These are phyloP conservation scores for Hydrolagus affinis DNA, from an alignment of 2,113 vertebrate genomes.

Conservation along the genomic window DNA sequence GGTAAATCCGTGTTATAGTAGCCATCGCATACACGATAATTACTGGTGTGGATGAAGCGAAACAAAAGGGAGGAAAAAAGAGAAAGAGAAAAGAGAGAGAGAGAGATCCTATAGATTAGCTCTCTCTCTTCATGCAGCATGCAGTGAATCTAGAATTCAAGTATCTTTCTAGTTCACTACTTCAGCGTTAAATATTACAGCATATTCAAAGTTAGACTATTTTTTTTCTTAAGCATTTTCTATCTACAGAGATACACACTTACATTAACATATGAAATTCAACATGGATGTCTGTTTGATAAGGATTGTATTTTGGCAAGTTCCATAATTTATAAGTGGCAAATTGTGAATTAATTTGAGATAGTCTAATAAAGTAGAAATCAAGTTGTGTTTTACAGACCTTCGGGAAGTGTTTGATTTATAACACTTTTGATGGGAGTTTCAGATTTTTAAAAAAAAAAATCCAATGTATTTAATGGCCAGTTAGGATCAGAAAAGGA, in stretches of 20 bases:
- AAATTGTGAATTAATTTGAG: no score
- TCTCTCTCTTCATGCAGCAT: constrained; percentile 84
- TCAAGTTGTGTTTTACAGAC: neutral
- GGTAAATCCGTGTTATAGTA: constrained; percentile 99
- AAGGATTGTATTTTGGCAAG: neutral
- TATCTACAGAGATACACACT: neutral
- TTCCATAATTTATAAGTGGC: neutral
- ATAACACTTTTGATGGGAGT: neutral
- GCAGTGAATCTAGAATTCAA: constrained; percentile 67
- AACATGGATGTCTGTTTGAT: neutral
- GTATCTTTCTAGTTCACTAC: constrained; percentile 44
- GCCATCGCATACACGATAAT: constrained; percentile 99
- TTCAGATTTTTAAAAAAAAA: no score
- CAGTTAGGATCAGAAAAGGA: no score
- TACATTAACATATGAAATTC: no score
- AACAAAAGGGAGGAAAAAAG: constrained; percentile 59
- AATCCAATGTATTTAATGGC: no score
- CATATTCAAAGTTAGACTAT: neutral
- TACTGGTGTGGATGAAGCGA: constrained; percentile 89
- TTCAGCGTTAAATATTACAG: neutral
- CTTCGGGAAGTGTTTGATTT: neutral
- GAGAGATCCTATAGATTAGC: constrained; percentile 87
- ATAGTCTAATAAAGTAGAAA: neutral
- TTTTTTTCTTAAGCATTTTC: neutral
- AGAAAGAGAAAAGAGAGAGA: constrained; percentile 61